These are phyloP conservation scores for Hystrix cristata DNA, from an alignment of 2,113 vertebrate species.

Conservation along the genomic window DNA sequence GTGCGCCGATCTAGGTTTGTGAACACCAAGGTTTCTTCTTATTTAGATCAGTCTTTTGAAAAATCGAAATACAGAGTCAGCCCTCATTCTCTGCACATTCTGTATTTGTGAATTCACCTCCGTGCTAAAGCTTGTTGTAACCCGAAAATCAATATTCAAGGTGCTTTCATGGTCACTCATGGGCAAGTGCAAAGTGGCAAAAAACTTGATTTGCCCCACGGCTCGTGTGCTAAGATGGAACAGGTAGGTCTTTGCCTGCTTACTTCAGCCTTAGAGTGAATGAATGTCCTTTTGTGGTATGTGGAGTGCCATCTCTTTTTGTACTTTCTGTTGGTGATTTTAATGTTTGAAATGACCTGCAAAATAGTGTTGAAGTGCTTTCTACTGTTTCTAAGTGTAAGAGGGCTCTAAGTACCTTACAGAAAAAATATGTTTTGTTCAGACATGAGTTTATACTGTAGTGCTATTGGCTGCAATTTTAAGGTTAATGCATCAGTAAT, in stretches of 20 bases:
- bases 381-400: background rate
- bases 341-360: background rate
- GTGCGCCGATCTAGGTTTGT: background rate
- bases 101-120: background rate
- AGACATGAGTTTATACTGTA: background rate
- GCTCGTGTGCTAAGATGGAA: background rate
- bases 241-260: background rate
- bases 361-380: background rate
- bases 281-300: background rate
- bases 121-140: background rate
- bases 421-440: background rate
- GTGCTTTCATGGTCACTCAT: background rate
- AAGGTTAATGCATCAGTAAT: background rate
- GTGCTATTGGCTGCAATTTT: background rate
- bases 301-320: background rate
- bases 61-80: background rate
- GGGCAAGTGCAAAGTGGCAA: background rate
- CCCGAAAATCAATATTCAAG: background rate
- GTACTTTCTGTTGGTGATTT: background rate
- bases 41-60: background rate
- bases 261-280: background rate
- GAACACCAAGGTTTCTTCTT: background rate
- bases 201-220: background rate
- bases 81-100: background rate
- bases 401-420: background rate